Percentiles rank a stretch among this genome's conserved stretches.
Conservation (phyloP, 37 sponge, comb jelly and placozoan genomes). For the Diacarnus erythraeanus region DNA sequence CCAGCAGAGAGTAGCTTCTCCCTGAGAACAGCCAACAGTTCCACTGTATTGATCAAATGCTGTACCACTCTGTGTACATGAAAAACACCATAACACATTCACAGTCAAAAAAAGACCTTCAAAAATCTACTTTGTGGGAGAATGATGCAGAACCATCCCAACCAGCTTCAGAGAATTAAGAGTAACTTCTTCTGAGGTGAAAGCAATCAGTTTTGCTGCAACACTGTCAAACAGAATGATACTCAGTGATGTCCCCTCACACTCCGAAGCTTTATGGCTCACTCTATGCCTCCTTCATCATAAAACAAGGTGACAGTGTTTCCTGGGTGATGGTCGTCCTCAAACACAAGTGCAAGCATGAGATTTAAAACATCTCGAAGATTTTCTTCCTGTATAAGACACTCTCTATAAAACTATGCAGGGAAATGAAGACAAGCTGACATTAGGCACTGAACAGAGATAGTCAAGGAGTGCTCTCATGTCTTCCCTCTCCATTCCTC, state of each 20-base stretch:
- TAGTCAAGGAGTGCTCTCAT: conserved; percentile 58
- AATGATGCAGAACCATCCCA: conserved; percentile 45
- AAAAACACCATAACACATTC: not conserved
- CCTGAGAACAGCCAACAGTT: conserved; percentile 28
- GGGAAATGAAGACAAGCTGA: not conserved
- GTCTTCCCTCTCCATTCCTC: conserved; percentile 59
- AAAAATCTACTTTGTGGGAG: conserved; percentile 24
- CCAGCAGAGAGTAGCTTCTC: conserved; percentile 62
- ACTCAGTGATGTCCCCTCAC: not conserved
- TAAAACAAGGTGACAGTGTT: conserved; percentile 40
- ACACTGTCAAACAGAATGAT: conserved; percentile 23
- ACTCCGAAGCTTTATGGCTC: no score
- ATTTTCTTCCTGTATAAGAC: conserved; percentile 61
- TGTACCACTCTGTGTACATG: conserved; percentile 25
- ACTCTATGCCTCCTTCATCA: conserved; percentile 49
- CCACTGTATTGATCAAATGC: conserved; percentile 16
- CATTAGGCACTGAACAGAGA: conserved; percentile 61
- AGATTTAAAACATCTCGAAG: conserved; percentile 60
- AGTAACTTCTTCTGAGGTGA: conserved; percentile 48
- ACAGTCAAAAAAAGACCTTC: not conserved
- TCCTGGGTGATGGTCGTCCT: conserved; percentile 29
- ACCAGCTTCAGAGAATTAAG: conserved; percentile 59
- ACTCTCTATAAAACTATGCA: not conserved
- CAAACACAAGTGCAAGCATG: conserved; percentile 61
- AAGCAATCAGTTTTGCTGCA: conserved; percentile 43